A percentile compares a stretch with the other conserved stretches of the same genome.
These are phyloP conservation scores for Formica exsecta DNA, from an alignment of 1,140 invertebrate species.

Conservation along the genomic window DNA sequence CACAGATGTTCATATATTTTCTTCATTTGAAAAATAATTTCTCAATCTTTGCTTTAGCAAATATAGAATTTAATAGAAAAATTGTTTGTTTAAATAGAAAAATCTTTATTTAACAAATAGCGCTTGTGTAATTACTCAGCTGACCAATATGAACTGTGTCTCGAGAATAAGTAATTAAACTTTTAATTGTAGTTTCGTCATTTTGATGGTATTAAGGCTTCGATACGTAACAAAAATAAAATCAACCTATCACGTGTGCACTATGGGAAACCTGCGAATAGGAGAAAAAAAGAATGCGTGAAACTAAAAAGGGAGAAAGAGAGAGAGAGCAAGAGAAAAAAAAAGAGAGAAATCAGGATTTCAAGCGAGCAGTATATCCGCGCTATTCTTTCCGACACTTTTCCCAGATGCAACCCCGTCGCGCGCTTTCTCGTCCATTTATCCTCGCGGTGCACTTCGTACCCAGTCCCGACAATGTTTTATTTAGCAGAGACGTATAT, in stretches of 20 bases:
- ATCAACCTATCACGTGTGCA: slow-evolving; percentile 21
- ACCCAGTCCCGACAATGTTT: slow-evolving; percentile 57
- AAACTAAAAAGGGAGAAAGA: background rate
- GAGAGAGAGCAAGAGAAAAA: background rate
- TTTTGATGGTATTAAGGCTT: background rate
- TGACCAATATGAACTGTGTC: too few species aligned
- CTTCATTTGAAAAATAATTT: background rate
- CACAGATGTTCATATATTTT: background rate
- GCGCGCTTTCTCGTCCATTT: slow-evolving; percentile 58
- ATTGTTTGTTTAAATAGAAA: background rate
- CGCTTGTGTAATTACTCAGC: too few species aligned
- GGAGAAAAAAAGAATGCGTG: background rate
- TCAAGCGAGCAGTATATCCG: slow-evolving; percentile 41
- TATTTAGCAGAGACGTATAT: slow-evolving; percentile 63
- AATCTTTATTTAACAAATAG: background rate
- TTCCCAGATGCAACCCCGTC: slow-evolving; percentile 54
- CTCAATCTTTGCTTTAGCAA: background rate
- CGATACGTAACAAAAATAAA: slow-evolving; percentile 6
- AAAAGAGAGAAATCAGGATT: background rate
- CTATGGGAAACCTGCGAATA: slow-evolving; percentile 14
- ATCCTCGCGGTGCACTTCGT: slow-evolving; percentile 53
- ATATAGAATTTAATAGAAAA: background rate
- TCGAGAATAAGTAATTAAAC: background rate
- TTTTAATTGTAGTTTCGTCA: background rate
- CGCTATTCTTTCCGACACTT: slow-evolving; percentile 59